Evolutionary conservation across 2,888 invertebrate genomes (phyloP).

Genomic region (Caenorhabditis drosophilae): DNA sequence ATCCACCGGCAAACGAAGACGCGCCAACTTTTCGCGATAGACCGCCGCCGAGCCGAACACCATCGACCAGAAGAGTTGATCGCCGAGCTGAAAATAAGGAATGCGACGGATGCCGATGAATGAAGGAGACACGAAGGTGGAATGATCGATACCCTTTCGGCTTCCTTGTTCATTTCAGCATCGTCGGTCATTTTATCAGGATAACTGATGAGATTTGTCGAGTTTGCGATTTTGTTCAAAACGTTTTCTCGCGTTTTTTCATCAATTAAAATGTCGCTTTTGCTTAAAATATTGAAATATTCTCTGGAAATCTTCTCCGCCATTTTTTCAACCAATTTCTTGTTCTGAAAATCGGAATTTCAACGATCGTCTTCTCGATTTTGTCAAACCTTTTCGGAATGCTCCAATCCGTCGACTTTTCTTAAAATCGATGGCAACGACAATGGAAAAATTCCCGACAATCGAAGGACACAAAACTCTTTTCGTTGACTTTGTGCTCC

Average conservation of each 20-base stretch:
- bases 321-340: slow-evolving; percentile 28
- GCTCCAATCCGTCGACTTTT: slow-evolving; percentile 41
- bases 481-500: slow-evolving; percentile 42
- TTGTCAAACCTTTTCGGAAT: slow-evolving; percentile 25
- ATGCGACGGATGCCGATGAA: too few species aligned
- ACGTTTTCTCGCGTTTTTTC: slow-evolving; percentile 29
- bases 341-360: slow-evolving; percentile 24
- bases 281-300: slow-evolving; percentile 19
- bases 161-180: slow-evolving; percentile 37
- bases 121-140: too few species aligned
- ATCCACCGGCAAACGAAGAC: slow-evolving; percentile 34
- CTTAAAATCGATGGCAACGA: slow-evolving; percentile 42
- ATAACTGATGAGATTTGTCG: slow-evolving; percentile 29
- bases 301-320: slow-evolving; percentile 28
- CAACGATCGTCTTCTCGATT: too few species aligned
- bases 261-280: slow-evolving; percentile 21
- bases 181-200: slow-evolving; percentile 40
- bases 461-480: slow-evolving; percentile 43
- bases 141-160: too few species aligned
- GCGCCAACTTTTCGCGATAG: slow-evolving; percentile 29
- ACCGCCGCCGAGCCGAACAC: slow-evolving; percentile 34
- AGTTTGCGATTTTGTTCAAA: slow-evolving; percentile 33
- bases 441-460: slow-evolving; percentile 43
- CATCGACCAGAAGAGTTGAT: slow-evolving; percentile 41
- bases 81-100: too few species aligned